A percentile compares a stretch with the other conserved stretches of the same genome.
These are phyloP conservation scores for Caenorhabditis zanzibari DNA, from an alignment of 2,888 invertebrate species.

Conservation along the genomic window DNA sequence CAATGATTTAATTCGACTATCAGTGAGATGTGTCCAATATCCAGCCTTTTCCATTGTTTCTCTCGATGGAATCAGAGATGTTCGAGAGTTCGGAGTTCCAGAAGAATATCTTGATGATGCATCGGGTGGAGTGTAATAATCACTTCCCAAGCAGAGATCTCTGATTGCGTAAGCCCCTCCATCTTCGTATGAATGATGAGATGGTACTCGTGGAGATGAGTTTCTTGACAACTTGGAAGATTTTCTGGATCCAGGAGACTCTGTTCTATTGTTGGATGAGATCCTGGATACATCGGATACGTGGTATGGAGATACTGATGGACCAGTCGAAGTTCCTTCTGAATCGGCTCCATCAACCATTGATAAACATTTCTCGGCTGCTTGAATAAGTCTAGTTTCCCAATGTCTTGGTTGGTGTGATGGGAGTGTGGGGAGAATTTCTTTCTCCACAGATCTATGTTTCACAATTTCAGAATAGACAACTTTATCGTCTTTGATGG, in stretches of 20 bases:
- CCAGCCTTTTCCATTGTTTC: constrained; percentile 89
- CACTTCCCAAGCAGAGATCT: constrained; percentile 56
- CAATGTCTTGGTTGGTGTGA: constrained; percentile 72
- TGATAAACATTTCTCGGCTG: constrained; percentile 77
- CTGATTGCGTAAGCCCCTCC: constrained; percentile 60
- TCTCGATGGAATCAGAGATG: constrained; percentile 69
- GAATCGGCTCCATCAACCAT: constrained; percentile 63
- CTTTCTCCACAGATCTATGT: constrained; percentile 49
- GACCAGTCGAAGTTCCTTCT: constrained; percentile 59
- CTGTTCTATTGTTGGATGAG: constrained; percentile 55
- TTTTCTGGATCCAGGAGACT: constrained; percentile 62
- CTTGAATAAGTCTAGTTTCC: constrained; percentile 76
- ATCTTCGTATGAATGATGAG: constrained; percentile 51
- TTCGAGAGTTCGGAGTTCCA: constrained; percentile 58
- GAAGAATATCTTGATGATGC: constrained; percentile 50
- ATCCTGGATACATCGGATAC: constrained; percentile 60
- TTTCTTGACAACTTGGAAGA: constrained; percentile 57
- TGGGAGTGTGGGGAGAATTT: constrained; percentile 71
- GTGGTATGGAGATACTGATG: constrained; percentile 68
- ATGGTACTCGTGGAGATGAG: constrained; percentile 53
- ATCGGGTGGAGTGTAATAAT: constrained; percentile 61
- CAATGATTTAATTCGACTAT: constrained; percentile 95
- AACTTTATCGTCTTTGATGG: constrained; percentile 76
- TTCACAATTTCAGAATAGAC: constrained; percentile 78
- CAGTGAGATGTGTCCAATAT: constrained; percentile 93